A percentile compares a stretch with the other conserved stretches of the same genome.
These are phyloP conservation scores for Mermis nigrescens DNA, from an alignment of 2,888 invertebrate species.

Conservation along the genomic window DNA sequence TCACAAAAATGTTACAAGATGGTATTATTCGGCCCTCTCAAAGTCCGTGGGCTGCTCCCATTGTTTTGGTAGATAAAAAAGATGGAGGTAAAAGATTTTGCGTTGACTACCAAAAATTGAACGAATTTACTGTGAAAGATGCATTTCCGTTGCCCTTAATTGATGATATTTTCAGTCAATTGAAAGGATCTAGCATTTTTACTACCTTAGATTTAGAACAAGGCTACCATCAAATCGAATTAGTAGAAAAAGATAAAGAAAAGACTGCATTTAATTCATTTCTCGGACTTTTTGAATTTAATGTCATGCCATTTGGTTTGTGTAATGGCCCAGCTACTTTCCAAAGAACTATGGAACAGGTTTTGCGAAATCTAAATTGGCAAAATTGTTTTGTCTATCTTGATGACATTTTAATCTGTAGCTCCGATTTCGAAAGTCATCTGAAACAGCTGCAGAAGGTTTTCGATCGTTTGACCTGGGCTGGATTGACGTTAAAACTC, in stretches of 20 bases:
- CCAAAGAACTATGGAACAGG: slow-evolving; percentile 12
- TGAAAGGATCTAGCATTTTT: background rate
- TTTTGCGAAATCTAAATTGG: background rate
- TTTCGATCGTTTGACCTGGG: background rate
- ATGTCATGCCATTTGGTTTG: slow-evolving; percentile 15
- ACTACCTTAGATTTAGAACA: slow-evolving; percentile 6
- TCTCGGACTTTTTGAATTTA: slow-evolving; percentile 15
- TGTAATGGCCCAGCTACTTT: slow-evolving; percentile 16
- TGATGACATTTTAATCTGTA: slow-evolving; percentile 4
- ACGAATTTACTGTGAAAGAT: slow-evolving; percentile 5
- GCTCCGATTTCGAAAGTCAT: background rate
- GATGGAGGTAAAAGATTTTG: slow-evolving; percentile 1
- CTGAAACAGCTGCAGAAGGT: background rate
- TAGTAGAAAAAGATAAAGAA: slow-evolving; percentile 12
- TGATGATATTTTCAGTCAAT: background rate
- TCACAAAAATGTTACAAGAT: background rate
- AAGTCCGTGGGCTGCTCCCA: slow-evolving; percentile 4
- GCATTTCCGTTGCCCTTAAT: slow-evolving; percentile 5
- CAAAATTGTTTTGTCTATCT: slow-evolving; percentile 6
- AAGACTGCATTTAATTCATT: slow-evolving; percentile 15
- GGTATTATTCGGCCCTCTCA: background rate
- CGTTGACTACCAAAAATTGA: background rate
- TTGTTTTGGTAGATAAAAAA: slow-evolving; percentile 2
- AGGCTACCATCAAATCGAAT: slow-evolving; percentile 12
- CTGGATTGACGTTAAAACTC: slow-evolving; percentile 19